phyloP scores from a whole-genome alignment of 2,113 vertebrate genomes.

The Cephalopterus ornatus region DNA sequence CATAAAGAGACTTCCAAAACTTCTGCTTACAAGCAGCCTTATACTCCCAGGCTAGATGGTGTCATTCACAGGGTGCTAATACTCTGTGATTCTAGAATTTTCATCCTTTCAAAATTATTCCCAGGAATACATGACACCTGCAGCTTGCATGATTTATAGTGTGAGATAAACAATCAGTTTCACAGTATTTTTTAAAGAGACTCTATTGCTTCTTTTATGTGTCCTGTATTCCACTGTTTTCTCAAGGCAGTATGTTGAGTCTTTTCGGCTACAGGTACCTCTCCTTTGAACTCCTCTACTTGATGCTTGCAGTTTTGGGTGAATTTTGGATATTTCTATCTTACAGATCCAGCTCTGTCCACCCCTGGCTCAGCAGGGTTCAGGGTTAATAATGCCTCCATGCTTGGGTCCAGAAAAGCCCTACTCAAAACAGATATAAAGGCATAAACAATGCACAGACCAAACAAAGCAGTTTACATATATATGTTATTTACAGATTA shows the following conservation, averaged over 20 bases:
- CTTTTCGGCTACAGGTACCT: neutral
- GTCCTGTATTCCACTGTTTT: neutral
- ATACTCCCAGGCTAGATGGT: neutral
- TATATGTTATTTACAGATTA: neutral
- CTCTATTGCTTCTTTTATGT: neutral
- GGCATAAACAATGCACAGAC: neutral
- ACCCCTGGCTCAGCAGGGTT: neutral
- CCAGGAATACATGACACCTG: neutral
- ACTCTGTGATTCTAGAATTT: neutral
- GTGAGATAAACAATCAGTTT: neutral
- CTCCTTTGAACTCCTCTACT: neutral
- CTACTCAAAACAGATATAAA: neutral
- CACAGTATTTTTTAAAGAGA: neutral
- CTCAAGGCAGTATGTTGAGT: neutral
- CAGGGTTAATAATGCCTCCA: neutral
- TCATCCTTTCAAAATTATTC: neutral
- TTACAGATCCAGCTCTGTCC: neutral
- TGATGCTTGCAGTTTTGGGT: neutral
- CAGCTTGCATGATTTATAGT: neutral
- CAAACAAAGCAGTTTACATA: neutral
- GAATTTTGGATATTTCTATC: neutral
- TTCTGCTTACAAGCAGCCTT: neutral
- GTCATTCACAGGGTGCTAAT: neutral
- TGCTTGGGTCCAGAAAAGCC: neutral
- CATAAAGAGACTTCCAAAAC: neutral